Evolutionary conservation across 2,888 invertebrate species (phyloP), one percentile per base, ranked within the genome.

Genomic region (Sicus ferrugineus): DNA sequence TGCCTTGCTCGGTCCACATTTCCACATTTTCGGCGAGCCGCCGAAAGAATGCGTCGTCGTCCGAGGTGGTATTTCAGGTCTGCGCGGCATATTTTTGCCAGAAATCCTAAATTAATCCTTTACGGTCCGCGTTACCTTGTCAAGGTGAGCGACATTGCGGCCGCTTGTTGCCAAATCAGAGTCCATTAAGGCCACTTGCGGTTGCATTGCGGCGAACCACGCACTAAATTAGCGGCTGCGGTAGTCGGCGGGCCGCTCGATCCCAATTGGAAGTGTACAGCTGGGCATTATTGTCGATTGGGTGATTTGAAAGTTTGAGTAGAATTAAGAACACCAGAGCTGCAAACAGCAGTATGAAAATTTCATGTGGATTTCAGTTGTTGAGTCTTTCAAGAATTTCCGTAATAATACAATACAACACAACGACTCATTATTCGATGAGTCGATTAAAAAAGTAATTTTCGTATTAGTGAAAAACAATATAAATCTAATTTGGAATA

Each of bases 71-170:
- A 50, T 30, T 46, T 64, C 54, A 11, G 16, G 7, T 54, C 28
- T 54, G 16, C 26, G 23, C 26, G 9, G 54, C 54, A 54, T 54
- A 54, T 54, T 54, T 54, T 54, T 42, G 14, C 5, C 26, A 48
- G 19, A 46, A 63, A 48, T 63, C 63, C 63, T 46, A 63, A 63
- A 63, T 63, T 63, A 63, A 63, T 63, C 63, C 63, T 63, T 63
- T 54, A 66, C 23, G 54, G 65, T 26, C 28, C 23, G 54, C 7
- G 34, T 54, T 66, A 66, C 65, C 65, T 66, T 66, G 65, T 31
- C 65, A 66, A 66, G 65, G 65, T 54, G 56, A 66, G 34, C 65
- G 34, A 19, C 65, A 66, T 66, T 54, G 31, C 65, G 7, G 38
- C 38, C n/a, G 38, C 38, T 19, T 56, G 65, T 54, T 66, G 54